Base-by-base conservation (phyloP, 2,888 invertebrate species). In the Sphaeridia pumilis region DNA sequence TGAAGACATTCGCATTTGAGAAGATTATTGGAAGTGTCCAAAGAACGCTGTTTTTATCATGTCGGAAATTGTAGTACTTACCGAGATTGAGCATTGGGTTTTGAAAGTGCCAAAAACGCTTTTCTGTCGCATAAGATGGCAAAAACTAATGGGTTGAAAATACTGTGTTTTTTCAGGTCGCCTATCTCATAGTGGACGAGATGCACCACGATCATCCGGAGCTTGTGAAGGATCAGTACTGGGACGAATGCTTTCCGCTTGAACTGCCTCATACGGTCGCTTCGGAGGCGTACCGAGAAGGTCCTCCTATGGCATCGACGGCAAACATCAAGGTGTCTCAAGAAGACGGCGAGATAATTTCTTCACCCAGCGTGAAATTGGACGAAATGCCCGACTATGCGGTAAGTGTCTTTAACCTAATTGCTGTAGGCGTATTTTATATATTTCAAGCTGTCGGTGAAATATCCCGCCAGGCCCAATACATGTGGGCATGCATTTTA, bases 191-290 rank as follows among this genome's bases (percentile, higher is more conserved):
- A 64, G 90, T 92, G 31, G 90, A 92, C 69, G 90, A 89, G 73
- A 89, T 90, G 88, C 89, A 90, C 69, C 84, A 88, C 70, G 87
- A 87, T 67, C 88, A 89, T 73, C 90, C 90, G 0, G 84, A 88
- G 69, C 72, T 90, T 55, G 81, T 89, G 45, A 80, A 78, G 60
- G 90, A 90, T 74, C 88, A 89, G 69, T 90, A 89, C 68, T 90
- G 89, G 90, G 89, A 90, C 67, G 84, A 87, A 68, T 81, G 88
- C 58, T 84, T 87, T 69, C 88, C 88, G 0, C 78, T 81, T 25
- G 86, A 88, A 69, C 70, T 90, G 62, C 90, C 90, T 0, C 87
- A 90, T 70, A 89, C 92, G 0, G 79, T 84, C 12, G 90, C 87
- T 0, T 79, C 90, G 0, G 81, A 86, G 68, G 79, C 82, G 52